Conservation (phyloP, 1,140 invertebrate genomes). For the Psilanteris sp. region DNA sequence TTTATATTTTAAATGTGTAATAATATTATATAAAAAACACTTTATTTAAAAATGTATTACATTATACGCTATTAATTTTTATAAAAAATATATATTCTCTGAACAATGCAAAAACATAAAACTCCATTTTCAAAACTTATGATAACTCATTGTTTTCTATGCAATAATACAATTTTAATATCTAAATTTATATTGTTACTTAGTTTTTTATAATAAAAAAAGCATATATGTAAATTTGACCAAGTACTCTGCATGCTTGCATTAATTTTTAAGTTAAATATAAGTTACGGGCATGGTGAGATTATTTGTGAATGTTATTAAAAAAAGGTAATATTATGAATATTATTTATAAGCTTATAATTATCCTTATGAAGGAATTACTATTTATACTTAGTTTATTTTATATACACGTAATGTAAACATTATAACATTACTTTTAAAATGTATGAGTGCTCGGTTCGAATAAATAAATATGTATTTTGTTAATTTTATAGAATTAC, state of each 20-base stretch:
- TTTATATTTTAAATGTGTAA: too few relatives aligned
- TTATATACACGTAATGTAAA: not conserved
- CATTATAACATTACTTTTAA: constrained; percentile 3
- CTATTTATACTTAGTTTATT: too few relatives aligned
- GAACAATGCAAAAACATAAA: too few relatives aligned
- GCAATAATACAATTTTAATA: constrained; percentile 8
- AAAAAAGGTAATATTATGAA: too few relatives aligned
- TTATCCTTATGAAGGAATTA: too few relatives aligned
- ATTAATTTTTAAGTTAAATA: not conserved
- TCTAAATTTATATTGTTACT: not conserved
- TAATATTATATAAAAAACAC: too few relatives aligned
- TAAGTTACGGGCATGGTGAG: not conserved
- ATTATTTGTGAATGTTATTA: not conserved
- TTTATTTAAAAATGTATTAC: too few relatives aligned
- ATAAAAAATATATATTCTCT: too few relatives aligned
- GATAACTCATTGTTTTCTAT: not conserved
- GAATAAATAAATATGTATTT: constrained; percentile 22
- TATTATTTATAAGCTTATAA: too few relatives aligned
- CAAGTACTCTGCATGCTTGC: constrained; percentile 33
- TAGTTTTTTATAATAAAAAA: too few relatives aligned
- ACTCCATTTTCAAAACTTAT: too few relatives aligned
- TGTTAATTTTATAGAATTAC: constrained; percentile 1
- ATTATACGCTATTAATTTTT: too few relatives aligned
- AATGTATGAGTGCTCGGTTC: constrained; percentile 37
- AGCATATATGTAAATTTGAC: constrained; percentile 6